Base-by-base conservation (phyloP, 2,888 invertebrate genomes). In the Drosophila paracracens region DNA sequence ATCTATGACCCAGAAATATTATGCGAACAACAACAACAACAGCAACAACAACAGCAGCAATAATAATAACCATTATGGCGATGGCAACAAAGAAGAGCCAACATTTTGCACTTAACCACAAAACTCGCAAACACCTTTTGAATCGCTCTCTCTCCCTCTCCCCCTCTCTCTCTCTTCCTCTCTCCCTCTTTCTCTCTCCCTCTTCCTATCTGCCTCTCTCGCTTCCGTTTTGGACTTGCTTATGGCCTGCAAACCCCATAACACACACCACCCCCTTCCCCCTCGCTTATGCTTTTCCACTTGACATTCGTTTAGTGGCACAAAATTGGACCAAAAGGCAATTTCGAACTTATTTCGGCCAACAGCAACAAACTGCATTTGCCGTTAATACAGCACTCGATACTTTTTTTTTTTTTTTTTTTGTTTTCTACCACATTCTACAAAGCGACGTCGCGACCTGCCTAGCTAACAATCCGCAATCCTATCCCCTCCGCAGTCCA, bases 81-180 rank as follows among this genome's bases (percentile, higher is more conserved):
- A 70, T 65, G 80, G 70, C 51, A 76, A 68, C 64, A 70, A 70
- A 58, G 70, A 77, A 84, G 70, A 75, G 88, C 81, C 88, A 87
- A 77, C 82, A 80, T 75, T 83, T 83, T 82, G 75, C 88, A 82
- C 75, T 74, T 70, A 61, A 53, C 62, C 50, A 70, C 54, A 58
- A 74, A 64, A 27, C 25, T 50, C 21, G 65, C 36, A 63, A 27
- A 58, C 72, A 72, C 68, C 70, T 73, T 58, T 59, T 16, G 18
- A 38, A 29, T 31, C 25, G 4, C 33, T 35, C 25, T 13, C 11
- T 6, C 52, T 33, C 51, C 16, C 43, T 16, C 11, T 27, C 25
- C 27, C 11, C 11, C 8, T 27, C n/a, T n/a, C 40, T 3, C n/a
- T 1, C 31, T 3, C 61, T 8, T 25, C 4, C 18, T 1, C 35